Evolutionary conservation across 1,140 invertebrate genomes (phyloP).

Genomic region (Nomia melanderi): DNA sequence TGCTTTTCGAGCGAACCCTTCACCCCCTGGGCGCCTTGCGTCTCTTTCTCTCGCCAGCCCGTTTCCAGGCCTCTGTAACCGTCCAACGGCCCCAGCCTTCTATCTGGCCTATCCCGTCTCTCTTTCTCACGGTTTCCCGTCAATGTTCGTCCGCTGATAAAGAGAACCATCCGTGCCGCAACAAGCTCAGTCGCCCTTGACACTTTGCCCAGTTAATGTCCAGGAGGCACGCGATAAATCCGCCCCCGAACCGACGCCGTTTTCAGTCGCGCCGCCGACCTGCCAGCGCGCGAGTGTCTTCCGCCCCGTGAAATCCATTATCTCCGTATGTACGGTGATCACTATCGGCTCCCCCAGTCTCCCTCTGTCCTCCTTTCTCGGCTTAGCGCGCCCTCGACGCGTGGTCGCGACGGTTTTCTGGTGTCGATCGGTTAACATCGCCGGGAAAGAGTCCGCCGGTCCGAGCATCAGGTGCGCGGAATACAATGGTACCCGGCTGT

Average conservation of each 20-base stretch:
- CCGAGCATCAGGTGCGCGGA: not conserved
- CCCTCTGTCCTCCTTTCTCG: too few species aligned
- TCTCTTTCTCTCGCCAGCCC: conserved; percentile 11
- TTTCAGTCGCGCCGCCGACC: conserved; percentile 28
- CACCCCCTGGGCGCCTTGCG: conserved; percentile 26
- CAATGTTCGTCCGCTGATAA: conserved; percentile 63
- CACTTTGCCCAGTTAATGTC: conserved; percentile 75
- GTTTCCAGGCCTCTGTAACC: conserved; percentile 21
- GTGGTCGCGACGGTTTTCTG: not conserved
- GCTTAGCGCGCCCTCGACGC: not conserved
- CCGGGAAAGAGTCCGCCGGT: not conserved
- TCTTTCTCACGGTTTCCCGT: conserved; percentile 58
- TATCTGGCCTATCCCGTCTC: conserved; percentile 58
- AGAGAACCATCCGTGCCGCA: conserved; percentile 56
- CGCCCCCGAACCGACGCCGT: conserved; percentile 56
- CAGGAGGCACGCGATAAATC: conserved; percentile 66
- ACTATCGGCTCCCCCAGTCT: too few species aligned
- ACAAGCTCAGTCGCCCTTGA: conserved; percentile 75
- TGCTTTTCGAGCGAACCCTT: conserved; percentile 67
- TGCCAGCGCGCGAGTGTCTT: conserved; percentile 43
- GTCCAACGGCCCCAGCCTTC: conserved; percentile 45
- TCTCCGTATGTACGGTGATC: too few species aligned
- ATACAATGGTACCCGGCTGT: not conserved
- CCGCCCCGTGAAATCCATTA: conserved; percentile 3
- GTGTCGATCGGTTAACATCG: not conserved